Percentiles rank a stretch among this genome's conserved stretches.
Conservation (phyloP, 2,113 vertebrate species). For the Gallinago jamesoni region DNA sequence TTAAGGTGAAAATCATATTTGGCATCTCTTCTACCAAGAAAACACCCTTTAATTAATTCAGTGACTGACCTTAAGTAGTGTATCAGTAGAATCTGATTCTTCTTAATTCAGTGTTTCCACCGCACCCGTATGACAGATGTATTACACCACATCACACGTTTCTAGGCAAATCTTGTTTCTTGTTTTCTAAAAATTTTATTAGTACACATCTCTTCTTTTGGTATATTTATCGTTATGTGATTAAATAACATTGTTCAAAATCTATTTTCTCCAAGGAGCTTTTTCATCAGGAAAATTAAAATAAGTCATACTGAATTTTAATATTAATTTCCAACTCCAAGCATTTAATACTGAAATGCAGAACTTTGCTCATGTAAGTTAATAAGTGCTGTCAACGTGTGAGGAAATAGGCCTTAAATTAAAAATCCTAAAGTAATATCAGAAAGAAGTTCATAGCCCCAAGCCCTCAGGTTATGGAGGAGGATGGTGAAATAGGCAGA, state of each 20-base stretch:
- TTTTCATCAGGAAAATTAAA: not conserved
- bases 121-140: not conserved
- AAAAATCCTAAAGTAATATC: not conserved
- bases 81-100: not conserved
- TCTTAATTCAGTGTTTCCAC: not conserved
- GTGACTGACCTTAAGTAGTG: not conserved
- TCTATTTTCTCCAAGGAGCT: not conserved
- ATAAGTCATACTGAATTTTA: not conserved
- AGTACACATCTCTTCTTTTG: not conserved
- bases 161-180: not conserved
- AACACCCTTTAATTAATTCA: not conserved
- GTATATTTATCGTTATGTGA: not conserved
- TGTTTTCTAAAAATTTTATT: not conserved
- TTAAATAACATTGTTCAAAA: not conserved
- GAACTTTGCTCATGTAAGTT: not conserved
- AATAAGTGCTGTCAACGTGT: not conserved
- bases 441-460: not conserved
- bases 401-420: not conserved
- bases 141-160: not conserved
- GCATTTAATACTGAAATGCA: not conserved
- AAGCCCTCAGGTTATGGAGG: not conserved
- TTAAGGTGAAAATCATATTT: not conserved
- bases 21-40: not conserved
- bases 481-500: not conserved
- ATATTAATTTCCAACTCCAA: not conserved